These are phyloP conservation scores for Periophthalmodon schlosseri DNA, from an alignment of 2,113 vertebrate genomes.

Conservation along the genomic window DNA sequence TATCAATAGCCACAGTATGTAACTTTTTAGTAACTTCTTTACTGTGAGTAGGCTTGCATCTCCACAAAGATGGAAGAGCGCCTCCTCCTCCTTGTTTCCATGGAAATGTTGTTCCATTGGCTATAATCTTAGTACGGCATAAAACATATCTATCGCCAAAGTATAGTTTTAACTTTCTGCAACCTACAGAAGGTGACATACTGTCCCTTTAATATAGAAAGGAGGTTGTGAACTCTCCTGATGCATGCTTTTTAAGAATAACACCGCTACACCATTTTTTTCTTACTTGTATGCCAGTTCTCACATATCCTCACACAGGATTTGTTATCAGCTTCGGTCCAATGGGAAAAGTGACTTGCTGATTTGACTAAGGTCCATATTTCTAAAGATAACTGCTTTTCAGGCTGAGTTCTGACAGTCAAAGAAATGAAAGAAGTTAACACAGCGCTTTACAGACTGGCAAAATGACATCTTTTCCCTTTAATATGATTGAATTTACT, in stretches of 20 bases:
- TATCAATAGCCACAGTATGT: too few relatives aligned
- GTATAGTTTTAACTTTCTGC: too few relatives aligned
- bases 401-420: slow-evolving; percentile 9
- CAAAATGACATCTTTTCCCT: not conserved
- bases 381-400: slow-evolving; percentile 11
- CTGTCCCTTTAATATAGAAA: not conserved
- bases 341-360: not conserved
- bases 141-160: too few relatives aligned
- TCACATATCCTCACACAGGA: not conserved
- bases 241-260: not conserved
- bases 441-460: not conserved
- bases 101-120: too few relatives aligned
- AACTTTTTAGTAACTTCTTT: too few relatives aligned
- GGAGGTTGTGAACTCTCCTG: not conserved
- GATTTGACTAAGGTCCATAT: slow-evolving; percentile 19
- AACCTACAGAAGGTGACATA: too few relatives aligned
- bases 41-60: too few relatives aligned
- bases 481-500: not conserved
- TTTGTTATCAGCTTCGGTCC: not conserved
- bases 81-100: too few relatives aligned
- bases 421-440: not conserved
- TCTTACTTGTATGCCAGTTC: not conserved
- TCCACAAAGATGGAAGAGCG: too few relatives aligned
- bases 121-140: too few relatives aligned
- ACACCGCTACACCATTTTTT: not conserved